These are phyloP conservation scores for Phthorimaea operculella DNA, from an alignment of 1,140 invertebrate species.

Conservation along the genomic window DNA sequence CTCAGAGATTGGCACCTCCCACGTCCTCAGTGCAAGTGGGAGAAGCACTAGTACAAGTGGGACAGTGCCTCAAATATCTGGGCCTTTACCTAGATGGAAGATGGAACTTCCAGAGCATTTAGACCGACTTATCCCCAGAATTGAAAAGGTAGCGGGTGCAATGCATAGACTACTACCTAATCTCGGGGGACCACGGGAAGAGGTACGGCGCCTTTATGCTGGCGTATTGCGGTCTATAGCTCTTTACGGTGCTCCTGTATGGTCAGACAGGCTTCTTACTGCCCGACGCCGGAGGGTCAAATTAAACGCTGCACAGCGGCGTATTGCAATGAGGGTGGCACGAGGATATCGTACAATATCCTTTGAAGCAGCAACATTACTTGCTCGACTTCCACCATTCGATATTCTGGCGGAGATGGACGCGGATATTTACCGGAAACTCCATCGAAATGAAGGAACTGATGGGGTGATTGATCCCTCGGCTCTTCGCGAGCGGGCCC, in stretches of 20 bases:
- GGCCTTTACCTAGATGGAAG: not conserved
- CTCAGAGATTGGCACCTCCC: not conserved
- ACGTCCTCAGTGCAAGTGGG: not conserved
- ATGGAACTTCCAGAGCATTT: not conserved
- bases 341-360: not conserved
- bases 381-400: not conserved
- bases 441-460: not conserved
- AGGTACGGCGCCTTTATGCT: slow-evolving; percentile 1
- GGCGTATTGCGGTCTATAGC: not conserved
- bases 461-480: too few species aligned
- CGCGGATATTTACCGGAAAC: not conserved
- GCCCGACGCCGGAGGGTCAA: not conserved
- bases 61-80: not conserved
- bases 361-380: not conserved
- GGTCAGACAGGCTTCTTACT: not conserved
- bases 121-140: not conserved
- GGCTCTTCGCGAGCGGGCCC: too few species aligned
- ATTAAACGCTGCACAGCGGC: not conserved
- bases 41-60: not conserved
- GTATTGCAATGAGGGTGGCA: not conserved
- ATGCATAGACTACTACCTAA: slow-evolving; percentile 11
- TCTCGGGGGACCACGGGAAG: slow-evolving; percentile 9
- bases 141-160: slow-evolving; percentile 6
- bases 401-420: not conserved
- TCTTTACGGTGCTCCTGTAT: not conserved